Conservation (phyloP, 2,888 invertebrate species). For the Conistra vaccinii region DNA sequence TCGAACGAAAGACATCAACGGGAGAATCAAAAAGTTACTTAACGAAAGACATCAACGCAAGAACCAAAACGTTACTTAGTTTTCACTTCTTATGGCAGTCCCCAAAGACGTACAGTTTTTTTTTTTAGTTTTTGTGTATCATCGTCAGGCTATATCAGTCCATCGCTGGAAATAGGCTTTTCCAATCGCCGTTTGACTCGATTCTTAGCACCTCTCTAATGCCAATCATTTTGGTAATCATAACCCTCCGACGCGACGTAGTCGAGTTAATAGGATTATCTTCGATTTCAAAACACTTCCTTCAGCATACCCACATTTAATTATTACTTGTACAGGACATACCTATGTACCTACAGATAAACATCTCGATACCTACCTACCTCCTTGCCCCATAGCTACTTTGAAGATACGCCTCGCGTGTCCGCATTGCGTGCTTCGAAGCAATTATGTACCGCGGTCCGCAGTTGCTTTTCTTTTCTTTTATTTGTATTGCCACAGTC, state of each 20-base stretch:
- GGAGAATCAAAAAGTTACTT: too few relatives aligned
- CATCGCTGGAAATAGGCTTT: background rate
- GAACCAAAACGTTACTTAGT: too few relatives aligned
- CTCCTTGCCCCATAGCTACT: constrained; percentile 43
- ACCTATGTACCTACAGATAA: constrained; percentile 23
- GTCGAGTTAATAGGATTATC: background rate
- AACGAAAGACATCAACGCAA: too few relatives aligned
- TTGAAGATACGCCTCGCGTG: constrained; percentile 63
- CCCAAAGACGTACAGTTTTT: too few relatives aligned
- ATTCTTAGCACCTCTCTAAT: background rate
- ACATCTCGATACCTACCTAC: constrained; percentile 35
- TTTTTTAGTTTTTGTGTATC: background rate
- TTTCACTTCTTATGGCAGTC: too few relatives aligned
- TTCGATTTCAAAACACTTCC: constrained; percentile 6
- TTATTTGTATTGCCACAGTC: constrained; percentile 63
- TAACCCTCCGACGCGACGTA: too few relatives aligned
- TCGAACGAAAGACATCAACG: too few relatives aligned
- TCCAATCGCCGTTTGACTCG: background rate
- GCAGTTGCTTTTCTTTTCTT: constrained; percentile 58
- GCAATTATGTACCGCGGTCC: constrained; percentile 57
- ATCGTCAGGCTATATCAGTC: background rate
- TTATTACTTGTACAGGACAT: constrained; percentile 3
- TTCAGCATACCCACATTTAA: background rate
- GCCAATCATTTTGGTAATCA: background rate
- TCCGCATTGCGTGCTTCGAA: constrained; percentile 51